Evolutionary conservation across 2,888 invertebrate genomes (phyloP), one percentile per base, ranked within the genome.

Genomic region (Nymphalis urticae): DNA sequence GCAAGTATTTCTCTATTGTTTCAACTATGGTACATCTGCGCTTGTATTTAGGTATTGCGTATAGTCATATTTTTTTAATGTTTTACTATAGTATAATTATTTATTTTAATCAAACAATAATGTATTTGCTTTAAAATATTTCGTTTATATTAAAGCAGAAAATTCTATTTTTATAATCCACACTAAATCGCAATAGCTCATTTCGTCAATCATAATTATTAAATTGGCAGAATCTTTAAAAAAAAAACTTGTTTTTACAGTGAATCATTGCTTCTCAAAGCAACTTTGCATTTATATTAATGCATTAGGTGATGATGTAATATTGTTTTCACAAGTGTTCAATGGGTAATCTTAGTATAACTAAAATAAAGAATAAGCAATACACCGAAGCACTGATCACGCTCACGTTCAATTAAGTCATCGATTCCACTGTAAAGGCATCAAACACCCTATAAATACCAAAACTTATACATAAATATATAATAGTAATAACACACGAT

Each of bases 361-460:
- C 61, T 62, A 61, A 50, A 64, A 32, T 54, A 47, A 58, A 61
- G 68, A 50, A 51, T 64, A 47, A 53, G 42, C 58, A 50, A 53
- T 54, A 50, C 36, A 17, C 47, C 17, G 48, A 21, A 58, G 36
- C 53, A 66, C n/a, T 1, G 21, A 58, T 24, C 58, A 63, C 9
- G 7, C n/a, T 56, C 53, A 66, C 63, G 69, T 66, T 59, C 50
- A n/a, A 17, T 66, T 51, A 19, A 62, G 42, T 62, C 61, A 16
- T 66, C 48, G 66, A 56, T 32, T 42, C 53, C 36, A 62, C 53
- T 42, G 64, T 67, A 67, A 67, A 70, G 48, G 66, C 58, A 16
- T 63, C 42, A 53, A 65, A 66, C 71, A 69, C 53, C 58, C 69
- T 62, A 59, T 72, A n/a, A 48, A 68, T 4, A 21, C 60, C 67